These are phyloP conservation scores for Tringa solitaria DNA, from an alignment of 2,113 vertebrate genomes.

Conservation along the genomic window DNA sequence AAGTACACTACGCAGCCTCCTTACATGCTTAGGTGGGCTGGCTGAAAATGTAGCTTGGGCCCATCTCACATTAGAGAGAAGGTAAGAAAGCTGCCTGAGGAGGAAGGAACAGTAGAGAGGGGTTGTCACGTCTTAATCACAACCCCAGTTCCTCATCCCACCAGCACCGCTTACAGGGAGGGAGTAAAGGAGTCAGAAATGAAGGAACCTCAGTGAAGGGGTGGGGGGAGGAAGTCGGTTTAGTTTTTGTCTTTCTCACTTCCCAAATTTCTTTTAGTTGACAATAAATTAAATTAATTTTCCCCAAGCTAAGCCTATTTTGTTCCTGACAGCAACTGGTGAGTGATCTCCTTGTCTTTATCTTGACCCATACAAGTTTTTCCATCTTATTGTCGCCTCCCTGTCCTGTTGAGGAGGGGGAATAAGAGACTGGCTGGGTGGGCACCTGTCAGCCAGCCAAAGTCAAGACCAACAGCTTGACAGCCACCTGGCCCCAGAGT, in stretches of 20 bases:
- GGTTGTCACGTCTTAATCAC: not conserved
- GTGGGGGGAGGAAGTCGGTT: not conserved
- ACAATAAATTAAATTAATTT: not conserved
- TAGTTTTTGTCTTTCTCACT: not conserved
- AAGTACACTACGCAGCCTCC: not conserved
- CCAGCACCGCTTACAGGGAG: accelerated
- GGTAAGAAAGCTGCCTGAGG: not conserved
- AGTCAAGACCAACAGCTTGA: not conserved
- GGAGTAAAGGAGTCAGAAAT: not conserved
- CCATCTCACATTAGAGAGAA: accelerated
- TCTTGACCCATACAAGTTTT: not conserved
- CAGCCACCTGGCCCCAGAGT: not conserved
- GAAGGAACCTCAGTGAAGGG: not conserved
- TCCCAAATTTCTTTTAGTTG: not conserved
- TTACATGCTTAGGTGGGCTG: not conserved
- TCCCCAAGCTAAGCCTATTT: not conserved
- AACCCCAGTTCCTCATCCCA: accelerated
- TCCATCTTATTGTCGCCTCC: not conserved
- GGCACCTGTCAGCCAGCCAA: not conserved
- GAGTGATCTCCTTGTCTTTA: not conserved
- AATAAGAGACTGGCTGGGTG: not conserved
- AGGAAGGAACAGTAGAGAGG: not conserved
- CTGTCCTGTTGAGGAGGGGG: too few species aligned
- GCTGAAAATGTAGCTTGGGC: not conserved
- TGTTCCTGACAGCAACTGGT: not conserved